These are phyloP conservation scores for Hemicordylus capensis DNA, from an alignment of 2,113 vertebrate genomes.

Conservation along the genomic window DNA sequence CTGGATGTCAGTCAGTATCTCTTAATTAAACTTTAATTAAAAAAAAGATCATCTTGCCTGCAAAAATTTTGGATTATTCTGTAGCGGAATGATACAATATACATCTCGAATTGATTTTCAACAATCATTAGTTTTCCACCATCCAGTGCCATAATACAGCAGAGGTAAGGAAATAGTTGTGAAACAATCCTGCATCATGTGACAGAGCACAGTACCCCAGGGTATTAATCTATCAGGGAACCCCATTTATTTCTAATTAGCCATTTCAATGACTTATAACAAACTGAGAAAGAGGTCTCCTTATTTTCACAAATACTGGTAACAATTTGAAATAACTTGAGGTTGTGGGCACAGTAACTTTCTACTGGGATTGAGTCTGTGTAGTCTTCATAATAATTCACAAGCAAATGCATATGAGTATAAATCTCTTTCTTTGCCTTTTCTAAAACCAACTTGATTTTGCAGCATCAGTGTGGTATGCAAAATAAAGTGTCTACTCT, in stretches of 20 bases:
- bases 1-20: no score
- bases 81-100: conserved; percentile 57
- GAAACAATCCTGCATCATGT: conserved; percentile 49
- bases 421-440: conserved; percentile 36
- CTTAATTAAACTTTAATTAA: conserved; percentile 64
- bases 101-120: conserved; percentile 58
- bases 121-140: conserved; percentile 57
- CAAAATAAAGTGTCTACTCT: conserved; percentile 42
- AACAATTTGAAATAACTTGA: conserved; percentile 30
- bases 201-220: conserved; percentile 39
- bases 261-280: conserved; percentile 47
- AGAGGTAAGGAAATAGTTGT: conserved; percentile 54
- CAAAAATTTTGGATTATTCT: conserved; percentile 44
- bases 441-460: conserved; percentile 43
- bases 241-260: conserved; percentile 42
- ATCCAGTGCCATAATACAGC: conserved; percentile 57
- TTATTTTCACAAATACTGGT: conserved; percentile 23
- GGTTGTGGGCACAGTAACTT: conserved; percentile 11
- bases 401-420: conserved; percentile 41
- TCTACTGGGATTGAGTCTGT: conserved; percentile 8
- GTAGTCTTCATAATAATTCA: conserved; percentile 44
- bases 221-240: conserved; percentile 48
- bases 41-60: conserved; percentile 49
- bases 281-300: conserved; percentile 40
- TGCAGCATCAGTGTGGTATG: conserved; percentile 38